Percentiles rank a stretch among this genome's conserved stretches.
phyloP scores from a whole-genome alignment of 2,797 vertebrate genomes.

The Cuniculus paca region DNA sequence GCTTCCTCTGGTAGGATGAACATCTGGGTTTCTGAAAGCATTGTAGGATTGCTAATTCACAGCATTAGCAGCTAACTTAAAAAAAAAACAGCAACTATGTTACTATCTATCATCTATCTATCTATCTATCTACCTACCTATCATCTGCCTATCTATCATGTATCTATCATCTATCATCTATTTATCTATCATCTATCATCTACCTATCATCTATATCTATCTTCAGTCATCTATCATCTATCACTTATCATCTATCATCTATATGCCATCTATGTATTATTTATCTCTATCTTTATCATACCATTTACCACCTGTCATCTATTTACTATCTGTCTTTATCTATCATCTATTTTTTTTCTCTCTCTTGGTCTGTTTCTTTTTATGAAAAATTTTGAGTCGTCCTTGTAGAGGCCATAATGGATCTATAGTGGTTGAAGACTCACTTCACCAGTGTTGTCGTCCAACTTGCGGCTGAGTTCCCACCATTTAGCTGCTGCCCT shows the following conservation, averaged over 20 bases:
- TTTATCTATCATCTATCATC: too few relatives aligned
- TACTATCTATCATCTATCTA: too few relatives aligned
- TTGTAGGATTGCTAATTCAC: neutral
- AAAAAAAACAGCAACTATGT: neutral
- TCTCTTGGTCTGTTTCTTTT: neutral
- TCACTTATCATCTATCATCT: too few relatives aligned
- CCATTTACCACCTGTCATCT: neutral
- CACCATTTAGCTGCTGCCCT: neutral
- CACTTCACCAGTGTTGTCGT: neutral
- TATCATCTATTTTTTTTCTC: neutral
- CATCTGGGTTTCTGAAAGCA: neutral
- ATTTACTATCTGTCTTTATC: neutral
- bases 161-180: neutral
- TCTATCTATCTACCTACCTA: neutral
- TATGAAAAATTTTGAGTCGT: neutral
- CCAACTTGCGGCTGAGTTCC: neutral
- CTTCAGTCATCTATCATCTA: neutral
- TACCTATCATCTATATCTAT: too few relatives aligned
- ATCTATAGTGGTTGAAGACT: neutral
- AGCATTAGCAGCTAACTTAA: neutral
- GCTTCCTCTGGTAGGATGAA: neutral
- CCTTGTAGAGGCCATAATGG: neutral
- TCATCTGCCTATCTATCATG: neutral
- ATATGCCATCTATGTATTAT: neutral
- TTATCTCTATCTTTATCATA: neutral